phyloP scores from a whole-genome alignment of 2,797 vertebrate genomes.

The Clarias pachynema region DNA sequence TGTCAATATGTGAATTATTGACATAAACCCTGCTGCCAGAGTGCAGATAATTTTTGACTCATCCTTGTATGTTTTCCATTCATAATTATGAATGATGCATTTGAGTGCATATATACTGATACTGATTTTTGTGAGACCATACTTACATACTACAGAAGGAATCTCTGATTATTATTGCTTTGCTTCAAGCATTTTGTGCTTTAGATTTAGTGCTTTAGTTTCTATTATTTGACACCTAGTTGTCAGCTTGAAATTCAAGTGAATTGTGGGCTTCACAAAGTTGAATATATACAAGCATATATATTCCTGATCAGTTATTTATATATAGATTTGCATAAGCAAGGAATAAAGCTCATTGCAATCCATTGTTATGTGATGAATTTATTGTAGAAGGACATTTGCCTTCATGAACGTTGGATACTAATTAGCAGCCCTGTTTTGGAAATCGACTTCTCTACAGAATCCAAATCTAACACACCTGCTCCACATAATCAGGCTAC shows the following conservation, averaged over 20 bases:
- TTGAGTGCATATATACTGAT: conserved; percentile 7
- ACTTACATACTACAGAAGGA: not conserved
- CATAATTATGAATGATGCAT: conserved; percentile 3
- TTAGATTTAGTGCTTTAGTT: not conserved
- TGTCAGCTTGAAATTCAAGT: conserved; percentile 4
- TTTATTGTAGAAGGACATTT: conserved; percentile 2
- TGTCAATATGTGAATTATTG: not conserved
- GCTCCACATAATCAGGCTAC: conserved; percentile 10
- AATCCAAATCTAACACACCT: conserved; percentile 37
- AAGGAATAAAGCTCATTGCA: not conserved
- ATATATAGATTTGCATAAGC: not conserved
- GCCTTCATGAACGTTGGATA: not conserved
- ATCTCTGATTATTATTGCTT: conserved; percentile 28
- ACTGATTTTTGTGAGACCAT: conserved; percentile 18
- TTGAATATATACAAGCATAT: conserved; percentile 1
- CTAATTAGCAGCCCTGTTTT: conserved; percentile 5
- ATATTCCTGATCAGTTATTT: conserved; percentile 2
- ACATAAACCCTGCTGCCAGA: no score
- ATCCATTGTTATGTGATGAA: not conserved
- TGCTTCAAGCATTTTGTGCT: conserved; percentile 22
- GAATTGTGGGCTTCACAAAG: not conserved
- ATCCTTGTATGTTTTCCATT: not conserved
- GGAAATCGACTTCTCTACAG: not conserved
- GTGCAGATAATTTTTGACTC: no score
- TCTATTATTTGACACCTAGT: not conserved